Evolutionary conservation across 2,888 invertebrate genomes (phyloP).

Genomic region (Drosophila tanythrix): DNA sequence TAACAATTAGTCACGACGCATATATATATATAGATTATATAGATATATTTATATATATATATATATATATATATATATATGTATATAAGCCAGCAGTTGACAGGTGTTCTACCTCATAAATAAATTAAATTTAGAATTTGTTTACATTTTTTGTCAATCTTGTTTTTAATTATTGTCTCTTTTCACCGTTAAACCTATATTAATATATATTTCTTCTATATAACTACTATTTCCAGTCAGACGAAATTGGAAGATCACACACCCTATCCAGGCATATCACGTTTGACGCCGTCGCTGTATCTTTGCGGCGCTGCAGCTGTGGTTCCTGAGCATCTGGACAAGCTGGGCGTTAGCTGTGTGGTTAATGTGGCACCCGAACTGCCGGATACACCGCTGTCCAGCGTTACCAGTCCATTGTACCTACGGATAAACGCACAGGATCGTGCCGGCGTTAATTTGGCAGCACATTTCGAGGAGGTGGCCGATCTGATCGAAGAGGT

Average conservation of each 20-base stretch:
- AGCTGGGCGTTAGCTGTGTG: slow-evolving; percentile 90
- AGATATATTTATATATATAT: neutral
- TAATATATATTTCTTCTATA: neutral
- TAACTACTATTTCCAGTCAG: slow-evolving; percentile 27
- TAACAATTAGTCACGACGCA: slow-evolving; percentile 20
- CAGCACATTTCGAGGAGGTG: slow-evolving; percentile 90
- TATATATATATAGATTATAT: neutral
- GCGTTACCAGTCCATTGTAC: slow-evolving; percentile 86
- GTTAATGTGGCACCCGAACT: slow-evolving; percentile 94
- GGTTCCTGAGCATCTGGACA: slow-evolving; percentile 88
- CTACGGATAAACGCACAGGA: slow-evolving; percentile 91
- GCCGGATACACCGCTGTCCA: slow-evolving; percentile 88
- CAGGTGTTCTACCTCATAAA: neutral
- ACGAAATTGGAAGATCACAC: slow-evolving; percentile 71
- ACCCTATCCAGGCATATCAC: slow-evolving; percentile 87
- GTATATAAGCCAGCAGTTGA: neutral
- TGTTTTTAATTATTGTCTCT: neutral
- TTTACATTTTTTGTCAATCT: neutral
- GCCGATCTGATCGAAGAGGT: slow-evolving; percentile 91
- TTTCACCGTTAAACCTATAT: neutral
- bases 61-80: neutral
- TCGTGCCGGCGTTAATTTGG: slow-evolving; percentile 89
- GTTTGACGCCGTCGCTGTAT: slow-evolving; percentile 90
- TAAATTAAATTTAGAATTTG: neutral
- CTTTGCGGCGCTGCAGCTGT: slow-evolving; percentile 92